phyloP scores from a whole-genome alignment of 2,797 vertebrate species.

The Eupleurogrammus muticus region DNA sequence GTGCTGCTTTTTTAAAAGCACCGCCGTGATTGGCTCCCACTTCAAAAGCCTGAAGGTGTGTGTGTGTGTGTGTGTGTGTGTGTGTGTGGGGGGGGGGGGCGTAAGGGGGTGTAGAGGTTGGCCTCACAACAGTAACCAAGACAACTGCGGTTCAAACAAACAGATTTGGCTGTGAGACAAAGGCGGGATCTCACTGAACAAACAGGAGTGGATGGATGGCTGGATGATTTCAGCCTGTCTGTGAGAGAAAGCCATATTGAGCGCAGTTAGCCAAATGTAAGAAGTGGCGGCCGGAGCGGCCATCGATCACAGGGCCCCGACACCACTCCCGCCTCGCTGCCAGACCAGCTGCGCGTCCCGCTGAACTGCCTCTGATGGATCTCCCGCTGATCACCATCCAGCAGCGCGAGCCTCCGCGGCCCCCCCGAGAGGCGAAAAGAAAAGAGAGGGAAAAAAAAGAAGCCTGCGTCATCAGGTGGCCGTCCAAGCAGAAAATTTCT shows the following conservation, averaged over 20 bases:
- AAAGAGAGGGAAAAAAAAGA: background rate
- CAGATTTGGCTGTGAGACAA: constrained; percentile 57
- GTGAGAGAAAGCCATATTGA: constrained; percentile 42
- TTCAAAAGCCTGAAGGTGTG: constrained; percentile 62
- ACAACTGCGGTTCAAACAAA: constrained; percentile 82
- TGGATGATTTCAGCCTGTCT: constrained; percentile 33
- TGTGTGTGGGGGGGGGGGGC: background rate
- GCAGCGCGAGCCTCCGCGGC: constrained; percentile 41
- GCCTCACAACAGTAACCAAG: constrained; percentile 82
- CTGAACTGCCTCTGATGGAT: constrained; percentile 43
- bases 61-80: too few species aligned
- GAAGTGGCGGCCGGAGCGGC: constrained; percentile 30
- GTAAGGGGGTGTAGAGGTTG: constrained; percentile 59
- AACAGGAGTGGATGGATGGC: constrained; percentile 54
- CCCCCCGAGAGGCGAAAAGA: constrained; percentile 1
- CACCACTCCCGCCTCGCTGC: background rate
- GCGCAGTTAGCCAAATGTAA: constrained; percentile 34
- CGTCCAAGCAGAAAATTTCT: constrained; percentile 38
- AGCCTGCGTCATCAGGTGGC: constrained; percentile 46
- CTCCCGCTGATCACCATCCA: constrained; percentile 53
- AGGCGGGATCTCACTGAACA: constrained; percentile 41
- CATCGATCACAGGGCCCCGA: constrained; percentile 45
- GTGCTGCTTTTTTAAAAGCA: constrained; percentile 53
- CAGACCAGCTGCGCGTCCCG: constrained; percentile 43
- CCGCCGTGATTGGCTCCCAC: constrained; percentile 64